A percentile compares a stretch with the other conserved stretches of the same genome.
These are phyloP conservation scores for Eristalinus sepulchralis DNA, from an alignment of 2,888 invertebrate species.

Conservation along the genomic window DNA sequence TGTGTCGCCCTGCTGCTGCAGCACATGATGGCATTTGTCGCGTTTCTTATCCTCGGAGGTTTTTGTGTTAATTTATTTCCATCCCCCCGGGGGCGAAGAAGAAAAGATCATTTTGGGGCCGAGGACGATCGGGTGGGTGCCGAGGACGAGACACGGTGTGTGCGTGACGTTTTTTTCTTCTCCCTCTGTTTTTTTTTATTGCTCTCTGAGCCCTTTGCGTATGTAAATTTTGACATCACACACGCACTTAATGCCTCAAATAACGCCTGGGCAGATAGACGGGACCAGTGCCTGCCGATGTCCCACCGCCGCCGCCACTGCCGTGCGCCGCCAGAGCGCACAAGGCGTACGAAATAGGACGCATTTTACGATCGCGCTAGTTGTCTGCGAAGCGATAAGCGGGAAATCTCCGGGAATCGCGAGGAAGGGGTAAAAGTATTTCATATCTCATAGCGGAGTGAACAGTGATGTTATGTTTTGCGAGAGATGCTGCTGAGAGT, in stretches of 20 bases:
- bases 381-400: conserved; percentile 16
- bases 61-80: conserved; percentile 72
- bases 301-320: conserved; percentile 2
- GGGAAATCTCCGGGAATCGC: background rate
- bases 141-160: conserved; percentile 30
- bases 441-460: conserved; percentile 65
- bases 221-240: conserved; percentile 75
- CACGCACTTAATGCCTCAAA: conserved; percentile 73
- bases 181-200: background rate
- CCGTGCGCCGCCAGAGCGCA: background rate
- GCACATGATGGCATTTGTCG: conserved; percentile 71
- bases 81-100: conserved; percentile 67
- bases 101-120: conserved; percentile 63
- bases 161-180: background rate
- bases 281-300: conserved; percentile 18
- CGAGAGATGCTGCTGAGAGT: background rate
- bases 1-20: conserved; percentile 42
- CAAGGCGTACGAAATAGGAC: conserved; percentile 62
- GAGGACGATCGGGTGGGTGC: conserved; percentile 20
- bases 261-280: conserved; percentile 63
- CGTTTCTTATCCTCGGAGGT: conserved; percentile 71
- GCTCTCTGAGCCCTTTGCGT: conserved; percentile 67
- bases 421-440: conserved; percentile 51
- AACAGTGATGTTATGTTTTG: conserved; percentile 23
- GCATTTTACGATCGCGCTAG: conserved; percentile 53